These are phyloP conservation scores for Cetonia aurata DNA, from an alignment of 2,888 invertebrate species.

Conservation along the genomic window DNA sequence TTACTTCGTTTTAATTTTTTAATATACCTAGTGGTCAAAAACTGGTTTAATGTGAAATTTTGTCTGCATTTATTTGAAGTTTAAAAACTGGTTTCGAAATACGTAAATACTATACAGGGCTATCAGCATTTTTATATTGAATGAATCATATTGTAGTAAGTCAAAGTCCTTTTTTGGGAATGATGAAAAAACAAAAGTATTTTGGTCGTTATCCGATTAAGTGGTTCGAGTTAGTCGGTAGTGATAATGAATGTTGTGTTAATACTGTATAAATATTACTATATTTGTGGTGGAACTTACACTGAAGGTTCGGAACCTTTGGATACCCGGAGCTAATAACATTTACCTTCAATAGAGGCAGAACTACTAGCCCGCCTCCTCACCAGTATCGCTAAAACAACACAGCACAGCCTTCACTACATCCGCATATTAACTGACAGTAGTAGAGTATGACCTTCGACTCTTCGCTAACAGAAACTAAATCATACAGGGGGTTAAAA, in stretches of 20 bases:
- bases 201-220: too few species aligned
- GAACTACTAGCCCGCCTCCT: slow-evolving; percentile 68
- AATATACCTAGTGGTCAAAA: too few species aligned
- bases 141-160: too few species aligned
- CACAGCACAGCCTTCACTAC: slow-evolving; percentile 59
- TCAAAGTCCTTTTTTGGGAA: too few species aligned
- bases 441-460: slow-evolving; percentile 32
- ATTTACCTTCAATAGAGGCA: slow-evolving; percentile 67
- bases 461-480: slow-evolving; percentile 45
- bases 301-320: slow-evolving; percentile 43
- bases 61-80: too few species aligned
- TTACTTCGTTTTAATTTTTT: too few species aligned
- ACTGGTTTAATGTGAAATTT: too few species aligned
- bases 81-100: too few species aligned
- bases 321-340: slow-evolving; percentile 58
- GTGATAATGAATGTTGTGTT: slow-evolving; percentile 1
- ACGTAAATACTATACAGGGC: too few species aligned
- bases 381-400: slow-evolving; percentile 68
- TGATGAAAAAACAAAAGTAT: too few species aligned
- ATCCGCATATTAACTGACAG: slow-evolving; percentile 46
- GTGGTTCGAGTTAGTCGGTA: not conserved
- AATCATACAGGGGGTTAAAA: too few species aligned
- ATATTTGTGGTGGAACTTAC: slow-evolving; percentile 46
- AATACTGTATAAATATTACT: not conserved
- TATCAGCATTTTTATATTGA: too few species aligned